A percentile compares a stretch with the other conserved stretches of the same genome.
Conservation (phyloP, 2,113 vertebrate species). For the Sinosuthora webbiana region DNA sequence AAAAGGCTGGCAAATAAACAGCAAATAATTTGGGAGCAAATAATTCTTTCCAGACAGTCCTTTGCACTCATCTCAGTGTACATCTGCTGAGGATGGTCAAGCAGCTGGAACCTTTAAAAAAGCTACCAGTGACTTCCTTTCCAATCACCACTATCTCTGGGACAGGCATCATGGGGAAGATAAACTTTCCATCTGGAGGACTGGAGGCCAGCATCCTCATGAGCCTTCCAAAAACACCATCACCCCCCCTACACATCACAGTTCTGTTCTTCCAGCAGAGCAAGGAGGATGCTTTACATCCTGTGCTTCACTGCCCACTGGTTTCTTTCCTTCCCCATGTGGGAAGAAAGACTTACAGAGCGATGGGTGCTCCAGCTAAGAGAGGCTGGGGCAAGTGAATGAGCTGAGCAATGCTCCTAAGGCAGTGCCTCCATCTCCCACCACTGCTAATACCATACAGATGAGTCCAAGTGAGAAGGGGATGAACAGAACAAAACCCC, state of each 20-base stretch:
- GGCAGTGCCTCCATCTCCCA: not conserved
- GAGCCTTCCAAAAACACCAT: not conserved
- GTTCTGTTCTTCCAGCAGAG: not conserved
- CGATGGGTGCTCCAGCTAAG: not conserved
- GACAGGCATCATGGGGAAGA: not conserved
- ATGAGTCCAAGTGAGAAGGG: not conserved
- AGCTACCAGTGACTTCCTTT: not conserved
- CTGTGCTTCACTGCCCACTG: accelerated
- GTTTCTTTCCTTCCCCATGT: not conserved
- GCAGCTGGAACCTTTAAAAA: slow-evolving; percentile 15
- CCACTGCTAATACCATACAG: not conserved
- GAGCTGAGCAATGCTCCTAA: not conserved
- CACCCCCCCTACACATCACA: not conserved
- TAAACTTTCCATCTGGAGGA: not conserved
- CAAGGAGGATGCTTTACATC: not conserved
- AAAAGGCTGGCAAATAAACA: slow-evolving; percentile 37
- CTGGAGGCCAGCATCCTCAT: not conserved
- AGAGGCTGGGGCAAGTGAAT: not conserved
- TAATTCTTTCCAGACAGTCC: slow-evolving; percentile 44
- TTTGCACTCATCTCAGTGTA: not conserved
- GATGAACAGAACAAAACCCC: not conserved
- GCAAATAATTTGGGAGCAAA: slow-evolving; percentile 24
- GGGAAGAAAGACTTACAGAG: not conserved
- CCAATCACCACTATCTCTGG: not conserved
- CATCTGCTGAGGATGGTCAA: not conserved